A percentile compares a stretch with the other conserved stretches of the same genome.
phyloP scores from a whole-genome alignment of 2,113 vertebrate species.

The Ailuropoda melanoleuca region DNA sequence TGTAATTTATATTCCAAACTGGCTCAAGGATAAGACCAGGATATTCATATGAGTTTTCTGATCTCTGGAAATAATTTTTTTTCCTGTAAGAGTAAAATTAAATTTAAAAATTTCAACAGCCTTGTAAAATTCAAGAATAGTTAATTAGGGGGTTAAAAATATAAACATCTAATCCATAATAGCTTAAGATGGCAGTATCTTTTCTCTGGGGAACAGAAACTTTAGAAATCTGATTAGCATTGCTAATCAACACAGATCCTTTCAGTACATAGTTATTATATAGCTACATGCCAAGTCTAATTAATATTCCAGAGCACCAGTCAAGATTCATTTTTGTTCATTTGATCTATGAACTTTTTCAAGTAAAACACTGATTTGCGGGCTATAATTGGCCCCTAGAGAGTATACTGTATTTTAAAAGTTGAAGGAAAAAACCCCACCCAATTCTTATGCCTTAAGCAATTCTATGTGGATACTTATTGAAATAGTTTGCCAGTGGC shows the following conservation, averaged over 20 bases:
- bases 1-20: conserved; percentile 30
- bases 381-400: conserved; percentile 66
- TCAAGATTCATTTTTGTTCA: conserved; percentile 75
- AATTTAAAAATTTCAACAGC: neutral
- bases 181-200: conserved; percentile 51
- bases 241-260: conserved; percentile 68
- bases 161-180: conserved; percentile 66
- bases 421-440: neutral
- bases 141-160: conserved; percentile 59
- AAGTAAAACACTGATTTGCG: conserved; percentile 71
- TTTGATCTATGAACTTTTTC: conserved; percentile 75
- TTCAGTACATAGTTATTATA: conserved; percentile 50
- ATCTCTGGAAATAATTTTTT: conserved; percentile 26
- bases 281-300: conserved; percentile 51
- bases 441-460: neutral
- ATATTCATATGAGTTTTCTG: neutral
- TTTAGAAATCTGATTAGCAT: conserved; percentile 70
- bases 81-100: conserved; percentile 32
- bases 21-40: conserved; percentile 24
- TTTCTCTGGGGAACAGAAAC: conserved; percentile 55
- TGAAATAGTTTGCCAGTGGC: conserved; percentile 27
- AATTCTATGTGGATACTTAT: conserved; percentile 46
- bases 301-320: conserved; percentile 73
- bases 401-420: conserved; percentile 54
- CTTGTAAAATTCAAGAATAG: conserved; percentile 53